Base-by-base conservation (phyloP, 2,888 invertebrate species). In the Sphaeridia pumilis region DNA sequence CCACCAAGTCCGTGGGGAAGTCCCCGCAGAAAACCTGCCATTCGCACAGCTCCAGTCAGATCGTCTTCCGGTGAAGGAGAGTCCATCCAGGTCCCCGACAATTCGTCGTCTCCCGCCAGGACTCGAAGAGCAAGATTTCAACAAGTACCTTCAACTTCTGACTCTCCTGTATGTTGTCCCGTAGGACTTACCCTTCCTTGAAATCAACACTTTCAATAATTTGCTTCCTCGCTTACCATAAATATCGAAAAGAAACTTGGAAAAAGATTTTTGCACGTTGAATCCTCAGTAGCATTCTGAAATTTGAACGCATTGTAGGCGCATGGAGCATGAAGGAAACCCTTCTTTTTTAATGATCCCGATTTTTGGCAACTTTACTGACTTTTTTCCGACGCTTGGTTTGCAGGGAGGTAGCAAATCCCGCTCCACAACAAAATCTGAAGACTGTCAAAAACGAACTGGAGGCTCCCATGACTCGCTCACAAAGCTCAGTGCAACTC, bases 61-160 rank as follows among this genome's bases (percentile, higher is more conserved):
- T 46, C 46, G 43, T 52, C 55, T 49, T 56, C 56, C 51, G 59
- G 51, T 41, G 56, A 55, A 35, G 55, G 55, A 10, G 57, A 53
- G 28, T 45, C 53, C 49, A 50, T 53, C 22, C 51, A 45, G 35
- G 35, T 27, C 22, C 31, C 31, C 44, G 51, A 43, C 41, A 49
- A 45, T 43, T 49, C 44, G 31, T 60, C 58, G 17, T n/a, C n/a
- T 50, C 56, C 57, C 35, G 58, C 56, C 50, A 48, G 47, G 43
- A 56, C 54, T n/a, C 49, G 58, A 28, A 45, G 60, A 69, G 52
- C 70, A 68, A 54, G 73, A 74, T 34, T 78, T 77, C 27, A 75
- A 77, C 59, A 78, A 78, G 61, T 77, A 74, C 67, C 68, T 53
- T n/a, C n/a, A n/a, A 46, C 56, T 51, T 49, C 53, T 35, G 53